Percentiles rank a stretch among this genome's conserved stretches.
phyloP scores from a whole-genome alignment of 2,797 vertebrate species.

The Rhodeus uyekii region DNA sequence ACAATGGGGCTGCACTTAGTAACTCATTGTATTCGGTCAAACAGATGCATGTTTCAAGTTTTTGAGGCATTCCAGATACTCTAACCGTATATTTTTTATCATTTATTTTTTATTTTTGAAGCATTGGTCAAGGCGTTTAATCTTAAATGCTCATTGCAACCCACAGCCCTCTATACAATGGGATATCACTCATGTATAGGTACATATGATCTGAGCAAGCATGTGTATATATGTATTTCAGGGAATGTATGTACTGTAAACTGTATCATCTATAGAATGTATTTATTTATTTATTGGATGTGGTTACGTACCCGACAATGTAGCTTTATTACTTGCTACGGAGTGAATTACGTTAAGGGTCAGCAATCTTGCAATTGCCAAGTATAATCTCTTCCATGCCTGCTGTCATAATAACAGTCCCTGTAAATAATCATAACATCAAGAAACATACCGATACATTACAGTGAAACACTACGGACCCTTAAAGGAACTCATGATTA shows the following conservation, averaged over 20 bases:
- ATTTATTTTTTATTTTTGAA: background rate
- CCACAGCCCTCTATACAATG: slow-evolving; percentile 9
- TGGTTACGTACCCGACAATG: slow-evolving; percentile 67
- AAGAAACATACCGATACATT: slow-evolving; percentile 10
- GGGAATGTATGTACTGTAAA: slow-evolving; percentile 83
- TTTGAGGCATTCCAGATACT: background rate
- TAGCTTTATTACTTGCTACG: slow-evolving; percentile 56
- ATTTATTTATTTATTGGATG: slow-evolving; percentile 76
- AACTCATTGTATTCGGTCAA: slow-evolving; percentile 9
- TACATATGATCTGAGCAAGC: slow-evolving; percentile 63
- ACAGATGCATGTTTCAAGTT: slow-evolving; percentile 13
- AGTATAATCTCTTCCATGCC: slow-evolving; percentile 71
- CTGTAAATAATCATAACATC: slow-evolving; percentile 39
- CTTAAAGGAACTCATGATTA: slow-evolving; percentile 19
- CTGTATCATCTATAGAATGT: slow-evolving; percentile 79
- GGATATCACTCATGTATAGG: slow-evolving; percentile 50
- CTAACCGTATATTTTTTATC: background rate
- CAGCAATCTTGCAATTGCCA: slow-evolving; percentile 68
- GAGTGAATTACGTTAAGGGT: slow-evolving; percentile 54
- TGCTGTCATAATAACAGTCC: slow-evolving; percentile 56
- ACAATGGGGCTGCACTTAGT: slow-evolving; percentile 2
- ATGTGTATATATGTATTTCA: slow-evolving; percentile 82
- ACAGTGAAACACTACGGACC: slow-evolving; percentile 21
- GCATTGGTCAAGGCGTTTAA: slow-evolving; percentile 6
- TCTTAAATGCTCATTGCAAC: background rate